Conservation (phyloP, 2,113 vertebrate genomes). For the Ardeotis arabs region DNA sequence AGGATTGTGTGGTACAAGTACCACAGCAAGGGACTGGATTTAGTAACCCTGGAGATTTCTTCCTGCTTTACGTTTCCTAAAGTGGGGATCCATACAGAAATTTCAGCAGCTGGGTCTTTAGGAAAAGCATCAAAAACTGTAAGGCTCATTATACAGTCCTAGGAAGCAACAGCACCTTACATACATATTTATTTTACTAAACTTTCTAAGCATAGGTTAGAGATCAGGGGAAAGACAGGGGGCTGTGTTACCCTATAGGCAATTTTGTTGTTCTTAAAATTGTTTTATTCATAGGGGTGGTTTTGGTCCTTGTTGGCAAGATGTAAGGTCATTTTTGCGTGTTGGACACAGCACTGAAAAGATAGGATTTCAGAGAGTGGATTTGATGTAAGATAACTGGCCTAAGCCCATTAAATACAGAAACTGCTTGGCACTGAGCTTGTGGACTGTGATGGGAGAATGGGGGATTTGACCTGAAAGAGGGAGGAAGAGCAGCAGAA, state of each 20-base stretch:
- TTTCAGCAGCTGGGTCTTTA: background rate
- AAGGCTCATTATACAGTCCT: background rate
- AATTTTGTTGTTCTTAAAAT: background rate
- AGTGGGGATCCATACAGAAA: background rate
- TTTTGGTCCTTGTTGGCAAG: background rate
- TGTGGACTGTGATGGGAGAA: background rate
- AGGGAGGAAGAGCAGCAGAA: background rate
- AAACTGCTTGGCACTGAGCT: background rate
- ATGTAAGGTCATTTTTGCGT: background rate
- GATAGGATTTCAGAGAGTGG: background rate
- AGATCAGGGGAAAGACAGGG: background rate
- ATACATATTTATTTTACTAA: background rate
- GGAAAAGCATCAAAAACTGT: background rate
- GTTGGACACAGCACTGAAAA: background rate
- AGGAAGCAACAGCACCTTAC: background rate
- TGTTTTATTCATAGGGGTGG: background rate
- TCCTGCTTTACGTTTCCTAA: background rate
- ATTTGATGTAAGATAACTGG: background rate
- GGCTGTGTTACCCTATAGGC: background rate
- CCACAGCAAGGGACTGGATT: background rate
- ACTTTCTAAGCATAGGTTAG: background rate
- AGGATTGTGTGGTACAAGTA: fast-evolving
- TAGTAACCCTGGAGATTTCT: background rate
- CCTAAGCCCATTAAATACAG: background rate
- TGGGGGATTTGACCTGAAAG: background rate